These are phyloP conservation scores for Trachelus stipa DNA, from an alignment of 2,888 invertebrate genomes.

Conservation along the genomic window DNA sequence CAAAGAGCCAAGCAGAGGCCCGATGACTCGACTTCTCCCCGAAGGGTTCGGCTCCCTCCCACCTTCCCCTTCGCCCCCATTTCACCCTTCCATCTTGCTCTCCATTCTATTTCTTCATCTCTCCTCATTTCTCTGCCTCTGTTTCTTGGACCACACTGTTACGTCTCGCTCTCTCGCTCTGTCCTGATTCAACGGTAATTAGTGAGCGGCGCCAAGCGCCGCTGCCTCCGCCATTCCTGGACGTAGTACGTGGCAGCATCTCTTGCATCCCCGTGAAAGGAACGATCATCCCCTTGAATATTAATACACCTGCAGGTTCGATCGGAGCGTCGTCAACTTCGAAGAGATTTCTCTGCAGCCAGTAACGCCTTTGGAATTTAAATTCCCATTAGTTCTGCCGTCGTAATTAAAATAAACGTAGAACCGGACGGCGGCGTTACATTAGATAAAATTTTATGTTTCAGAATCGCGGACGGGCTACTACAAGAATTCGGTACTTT, in stretches of 20 bases:
- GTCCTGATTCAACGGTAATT: constrained; percentile 50
- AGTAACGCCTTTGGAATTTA: background rate
- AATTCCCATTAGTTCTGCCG: background rate
- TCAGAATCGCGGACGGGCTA: constrained; percentile 73
- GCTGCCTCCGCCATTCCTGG: background rate
- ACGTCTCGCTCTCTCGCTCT: constrained; percentile 20
- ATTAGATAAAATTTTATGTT: constrained; percentile 44
- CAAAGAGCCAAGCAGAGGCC: constrained; percentile 53
- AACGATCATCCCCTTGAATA: background rate
- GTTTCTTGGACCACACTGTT: constrained; percentile 2
- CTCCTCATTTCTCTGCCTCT: constrained; percentile 17
- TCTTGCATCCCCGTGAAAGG: background rate
- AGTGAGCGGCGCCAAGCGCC: constrained; percentile 46
- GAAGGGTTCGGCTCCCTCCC: constrained; percentile 31
- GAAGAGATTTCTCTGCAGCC: background rate
- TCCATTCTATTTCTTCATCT: constrained; percentile 13
- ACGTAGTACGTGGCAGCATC: background rate
- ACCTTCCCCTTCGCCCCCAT: constrained; percentile 5
- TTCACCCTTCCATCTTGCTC: constrained; percentile 1
- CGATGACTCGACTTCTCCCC: constrained; percentile 63
- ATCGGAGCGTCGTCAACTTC: background rate
- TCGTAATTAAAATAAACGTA: background rate
- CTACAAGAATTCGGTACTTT: constrained; percentile 91
- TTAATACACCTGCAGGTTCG: background rate
- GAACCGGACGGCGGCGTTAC: background rate